These are phyloP conservation scores for Tipula lateralis DNA, from an alignment of 2,888 invertebrate genomes.

Conservation along the genomic window DNA sequence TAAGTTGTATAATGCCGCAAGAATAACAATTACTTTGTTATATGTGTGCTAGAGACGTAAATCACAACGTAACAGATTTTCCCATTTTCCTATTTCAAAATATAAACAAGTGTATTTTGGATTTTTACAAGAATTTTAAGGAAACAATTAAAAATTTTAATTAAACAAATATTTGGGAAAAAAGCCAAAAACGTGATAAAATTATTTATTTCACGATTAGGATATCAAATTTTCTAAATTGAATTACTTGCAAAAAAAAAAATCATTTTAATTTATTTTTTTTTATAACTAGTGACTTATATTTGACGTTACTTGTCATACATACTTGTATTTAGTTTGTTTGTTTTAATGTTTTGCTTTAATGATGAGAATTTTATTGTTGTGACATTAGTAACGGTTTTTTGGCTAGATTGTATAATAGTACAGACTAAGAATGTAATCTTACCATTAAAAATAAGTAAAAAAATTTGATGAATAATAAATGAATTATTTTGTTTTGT, in stretches of 20 bases:
- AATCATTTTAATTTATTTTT: neutral
- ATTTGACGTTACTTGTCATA: conserved; percentile 19
- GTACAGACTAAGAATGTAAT: neutral
- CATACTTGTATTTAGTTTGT: too few relatives aligned
- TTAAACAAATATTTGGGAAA: neutral
- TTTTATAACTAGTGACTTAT: neutral
- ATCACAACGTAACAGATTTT: neutral
- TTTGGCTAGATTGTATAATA: neutral
- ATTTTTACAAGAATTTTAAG: neutral
- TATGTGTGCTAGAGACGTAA: neutral
- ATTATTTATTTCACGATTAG: neutral
- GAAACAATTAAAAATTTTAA: neutral
- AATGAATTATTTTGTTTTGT: neutral
- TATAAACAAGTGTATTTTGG: neutral
- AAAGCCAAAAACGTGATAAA: neutral
- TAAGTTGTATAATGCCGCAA: neutral
- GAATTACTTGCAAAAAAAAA: neutral
- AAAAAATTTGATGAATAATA: conserved; percentile 2
- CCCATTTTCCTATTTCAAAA: neutral
- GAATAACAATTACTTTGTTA: neutral
- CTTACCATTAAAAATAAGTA: neutral
- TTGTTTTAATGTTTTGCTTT: neutral
- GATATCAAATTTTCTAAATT: neutral
- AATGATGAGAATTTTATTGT: neutral
- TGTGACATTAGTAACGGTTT: neutral